Evolutionary conservation across 2,113 vertebrate species (phyloP), one percentile per base, ranked within the genome.

Genomic region (Cathartes aura): DNA sequence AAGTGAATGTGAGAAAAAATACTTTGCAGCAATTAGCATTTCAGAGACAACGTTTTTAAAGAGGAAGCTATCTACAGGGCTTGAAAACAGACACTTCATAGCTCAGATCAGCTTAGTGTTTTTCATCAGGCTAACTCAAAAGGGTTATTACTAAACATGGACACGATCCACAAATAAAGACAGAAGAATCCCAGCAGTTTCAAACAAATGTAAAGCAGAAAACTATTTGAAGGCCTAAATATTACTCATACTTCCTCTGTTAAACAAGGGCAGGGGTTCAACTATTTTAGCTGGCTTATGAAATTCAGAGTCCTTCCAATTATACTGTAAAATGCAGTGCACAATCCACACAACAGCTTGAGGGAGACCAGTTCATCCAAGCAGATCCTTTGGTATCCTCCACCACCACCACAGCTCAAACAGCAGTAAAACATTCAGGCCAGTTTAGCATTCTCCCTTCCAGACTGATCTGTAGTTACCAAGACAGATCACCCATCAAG

Each of bases 191-290:
- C 26, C 68, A 90, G 45, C 36, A 38, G 63, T 75, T 88, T 87
- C n/a, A 81, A 93, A 76, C 5, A 0, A 92, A 38, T 62, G 73
- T 27, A 91, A 84, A 93, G 36, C 74, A 93, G 58, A 88, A 89
- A 84, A 75, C n/a, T 90, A 86, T 70, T n/a, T 83, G 29, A 80
- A 90, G 36, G 67, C 32, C 59, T 94, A 72, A 88, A 71, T 86
- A 93, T 88, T 92, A 96, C 59, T 88, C 85, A 89, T 50, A 53
- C 45, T 68, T 72, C 14, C 4, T 53, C 74, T 59, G 45, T 26
- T 88, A 90, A 95, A 94, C 82, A 94, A 80, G 90, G 82, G 90
- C 95, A 82, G 8, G 42, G 45, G 70, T 90, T 95, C 85, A 95
- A 88, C 66, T 95, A 73, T 94, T 96, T 94, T 32, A 94, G 79